Evolutionary conservation across 2,888 invertebrate genomes (phyloP).

Genomic region (Lithophane leautieri): DNA sequence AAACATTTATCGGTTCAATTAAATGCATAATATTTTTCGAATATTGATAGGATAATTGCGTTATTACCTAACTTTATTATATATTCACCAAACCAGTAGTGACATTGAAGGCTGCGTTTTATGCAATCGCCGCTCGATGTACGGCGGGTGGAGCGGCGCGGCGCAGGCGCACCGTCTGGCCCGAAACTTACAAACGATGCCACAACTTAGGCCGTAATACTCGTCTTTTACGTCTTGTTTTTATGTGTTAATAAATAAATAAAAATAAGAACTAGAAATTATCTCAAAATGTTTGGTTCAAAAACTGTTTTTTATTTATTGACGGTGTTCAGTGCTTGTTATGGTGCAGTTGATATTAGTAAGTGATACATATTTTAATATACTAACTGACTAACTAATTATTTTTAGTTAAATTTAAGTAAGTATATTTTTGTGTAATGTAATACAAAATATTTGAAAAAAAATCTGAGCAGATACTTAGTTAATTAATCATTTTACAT

Average conservation of each 20-base stretch:
- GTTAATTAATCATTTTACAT: not conserved
- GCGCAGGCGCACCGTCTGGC: slow-evolving; percentile 45
- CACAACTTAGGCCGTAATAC: slow-evolving; percentile 60
- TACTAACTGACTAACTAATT: not conserved
- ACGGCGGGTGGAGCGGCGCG: slow-evolving; percentile 51
- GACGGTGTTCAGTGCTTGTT: slow-evolving; percentile 67
- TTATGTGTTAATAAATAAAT: slow-evolving; percentile 12
- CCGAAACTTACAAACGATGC: slow-evolving; percentile 67
- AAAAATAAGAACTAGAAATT: not conserved
- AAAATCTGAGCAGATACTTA: not conserved
- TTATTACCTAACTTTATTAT: slow-evolving; percentile 64
- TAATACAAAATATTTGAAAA: not conserved
- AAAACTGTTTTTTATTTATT: slow-evolving; percentile 67
- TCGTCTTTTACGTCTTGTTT: slow-evolving; percentile 54
- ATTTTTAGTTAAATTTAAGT: not conserved
- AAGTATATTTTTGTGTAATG: not conserved
- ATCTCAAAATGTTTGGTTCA: slow-evolving; percentile 44
- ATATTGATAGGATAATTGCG: slow-evolving; percentile 39
- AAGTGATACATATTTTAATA: slow-evolving; percentile 63
- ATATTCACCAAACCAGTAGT: slow-evolving; percentile 75
- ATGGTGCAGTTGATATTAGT: slow-evolving; percentile 79
- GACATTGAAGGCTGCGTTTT: slow-evolving; percentile 79
- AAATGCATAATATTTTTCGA: slow-evolving; percentile 14
- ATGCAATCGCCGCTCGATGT: slow-evolving; percentile 73
- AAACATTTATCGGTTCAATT: not conserved